These are phyloP conservation scores for Plestiodon gilberti DNA, from an alignment of 2,113 vertebrate genomes.

Conservation along the genomic window DNA sequence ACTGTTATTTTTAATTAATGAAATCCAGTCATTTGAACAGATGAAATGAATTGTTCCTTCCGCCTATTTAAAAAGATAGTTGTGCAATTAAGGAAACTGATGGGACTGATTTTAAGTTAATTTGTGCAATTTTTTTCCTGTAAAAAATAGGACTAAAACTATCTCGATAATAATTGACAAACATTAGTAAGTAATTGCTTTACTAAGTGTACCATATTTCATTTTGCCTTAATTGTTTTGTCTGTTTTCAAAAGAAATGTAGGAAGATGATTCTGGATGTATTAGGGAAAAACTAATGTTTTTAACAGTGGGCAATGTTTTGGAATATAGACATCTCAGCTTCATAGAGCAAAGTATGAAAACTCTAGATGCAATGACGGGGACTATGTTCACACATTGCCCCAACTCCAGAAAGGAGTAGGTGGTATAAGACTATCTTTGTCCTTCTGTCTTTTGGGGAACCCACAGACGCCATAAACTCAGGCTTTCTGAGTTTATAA, in stretches of 20 bases:
- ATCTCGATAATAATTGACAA: slow-evolving; percentile 1
- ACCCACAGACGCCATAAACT: too few species aligned
- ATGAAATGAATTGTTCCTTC: slow-evolving; percentile 49
- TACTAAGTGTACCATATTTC: background rate
- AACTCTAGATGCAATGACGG: background rate
- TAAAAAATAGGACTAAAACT: slow-evolving; percentile 17
- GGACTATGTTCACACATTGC: background rate
- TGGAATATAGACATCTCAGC: background rate
- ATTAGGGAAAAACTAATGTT: background rate
- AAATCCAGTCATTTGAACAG: slow-evolving; percentile 32
- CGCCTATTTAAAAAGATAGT: slow-evolving; percentile 12
- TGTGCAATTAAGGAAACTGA: slow-evolving; percentile 3
- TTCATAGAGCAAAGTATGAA: background rate
- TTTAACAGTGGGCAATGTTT: background rate
- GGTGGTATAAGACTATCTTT: too few species aligned
- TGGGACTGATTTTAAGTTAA: slow-evolving; percentile 2
- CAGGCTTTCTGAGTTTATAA: too few species aligned
- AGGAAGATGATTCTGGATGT: slow-evolving; percentile 1
- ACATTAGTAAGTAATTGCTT: slow-evolving; percentile 17
- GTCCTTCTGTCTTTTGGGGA: too few species aligned
- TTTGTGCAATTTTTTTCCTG: slow-evolving; percentile 20
- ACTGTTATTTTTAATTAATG: slow-evolving; percentile 41
- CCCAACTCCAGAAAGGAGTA: background rate
- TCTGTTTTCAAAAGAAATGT: slow-evolving; percentile 10
- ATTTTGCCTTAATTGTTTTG: slow-evolving; percentile 13